Evolutionary conservation across 2,113 vertebrate genomes (phyloP).

Genomic region (Mirza zaza): DNA sequence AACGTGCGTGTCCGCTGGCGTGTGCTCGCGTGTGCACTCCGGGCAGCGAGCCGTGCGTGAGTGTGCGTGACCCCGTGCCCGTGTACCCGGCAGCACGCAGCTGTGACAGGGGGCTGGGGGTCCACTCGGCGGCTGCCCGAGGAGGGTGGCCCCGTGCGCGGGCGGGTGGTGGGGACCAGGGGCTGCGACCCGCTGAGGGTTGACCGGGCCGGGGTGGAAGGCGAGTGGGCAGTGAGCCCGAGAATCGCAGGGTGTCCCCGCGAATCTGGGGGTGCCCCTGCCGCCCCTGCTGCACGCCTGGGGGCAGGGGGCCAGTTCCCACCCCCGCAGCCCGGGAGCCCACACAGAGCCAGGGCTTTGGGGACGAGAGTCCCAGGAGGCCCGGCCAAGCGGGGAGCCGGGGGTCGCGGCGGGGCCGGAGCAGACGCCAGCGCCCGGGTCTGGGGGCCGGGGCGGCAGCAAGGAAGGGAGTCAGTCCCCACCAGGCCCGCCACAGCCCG

Average conservation of each 20-base stretch:
- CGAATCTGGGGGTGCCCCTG: not conserved
- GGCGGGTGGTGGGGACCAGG: not conserved
- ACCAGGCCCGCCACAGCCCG: not conserved
- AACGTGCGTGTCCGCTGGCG: not conserved
- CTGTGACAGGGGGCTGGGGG: not conserved
- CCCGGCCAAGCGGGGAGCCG: rapidly evolving
- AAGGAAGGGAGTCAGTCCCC: not conserved
- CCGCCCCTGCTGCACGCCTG: not conserved
- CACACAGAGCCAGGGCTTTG: not conserved
- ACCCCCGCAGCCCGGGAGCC: not conserved
- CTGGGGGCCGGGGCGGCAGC: not conserved
- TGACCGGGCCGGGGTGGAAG: not conserved
- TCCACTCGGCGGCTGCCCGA: too few relatives aligned
- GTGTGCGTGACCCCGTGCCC: too few relatives aligned
- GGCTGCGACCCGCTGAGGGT: not conserved
- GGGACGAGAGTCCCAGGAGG: not conserved
- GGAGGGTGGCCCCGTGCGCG: not conserved
- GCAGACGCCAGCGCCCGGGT: not conserved
- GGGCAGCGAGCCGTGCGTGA: not conserved
- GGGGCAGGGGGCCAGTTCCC: not conserved
- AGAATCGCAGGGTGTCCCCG: not conserved
- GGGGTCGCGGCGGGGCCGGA: not conserved
- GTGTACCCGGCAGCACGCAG: not conserved
- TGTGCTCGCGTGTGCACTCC: too few relatives aligned
- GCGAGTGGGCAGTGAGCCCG: not conserved